A percentile compares a stretch with the other conserved stretches of the same genome.
Evolutionary conservation across 1,140 invertebrate species (phyloP).

Genomic region (Armadillidium nasatum): DNA sequence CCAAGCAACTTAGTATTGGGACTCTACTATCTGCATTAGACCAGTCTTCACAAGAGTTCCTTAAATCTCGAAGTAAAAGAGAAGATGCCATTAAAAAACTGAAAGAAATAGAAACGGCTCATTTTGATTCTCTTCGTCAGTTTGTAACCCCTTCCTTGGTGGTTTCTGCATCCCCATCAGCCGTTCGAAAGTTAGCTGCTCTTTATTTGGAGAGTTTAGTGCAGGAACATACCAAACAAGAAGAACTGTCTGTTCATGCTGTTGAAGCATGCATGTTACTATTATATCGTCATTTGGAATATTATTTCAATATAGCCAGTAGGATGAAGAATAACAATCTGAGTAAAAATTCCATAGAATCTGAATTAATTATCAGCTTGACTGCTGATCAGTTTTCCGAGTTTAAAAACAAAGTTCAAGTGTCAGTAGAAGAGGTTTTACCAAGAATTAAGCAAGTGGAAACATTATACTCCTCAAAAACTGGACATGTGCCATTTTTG

Average conservation of each 20-base stretch:
- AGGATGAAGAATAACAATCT: background rate
- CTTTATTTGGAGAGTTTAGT: background rate
- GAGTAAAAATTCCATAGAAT: background rate
- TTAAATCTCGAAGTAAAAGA: background rate
- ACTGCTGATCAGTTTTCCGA: background rate
- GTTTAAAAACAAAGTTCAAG: background rate
- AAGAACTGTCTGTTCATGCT: background rate
- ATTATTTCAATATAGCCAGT: background rate
- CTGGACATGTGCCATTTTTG: background rate
- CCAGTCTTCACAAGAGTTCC: background rate
- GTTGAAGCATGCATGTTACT: conserved; percentile 3
- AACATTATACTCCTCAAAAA: background rate
- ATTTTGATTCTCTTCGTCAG: background rate
- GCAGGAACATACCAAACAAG: background rate
- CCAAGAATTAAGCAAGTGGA: background rate
- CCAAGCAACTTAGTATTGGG: background rate
- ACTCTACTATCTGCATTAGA: background rate
- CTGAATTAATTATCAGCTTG: background rate
- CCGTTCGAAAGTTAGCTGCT: background rate
- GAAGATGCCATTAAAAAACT: background rate
- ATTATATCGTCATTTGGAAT: background rate
- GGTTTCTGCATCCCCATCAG: background rate
- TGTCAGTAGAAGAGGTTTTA: background rate
- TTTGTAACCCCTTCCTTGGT: background rate
- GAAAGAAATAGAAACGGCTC: background rate